Evolutionary conservation across 2,797 vertebrate species (phyloP).

Genomic region (Eleutherodactylus coqui): DNA sequence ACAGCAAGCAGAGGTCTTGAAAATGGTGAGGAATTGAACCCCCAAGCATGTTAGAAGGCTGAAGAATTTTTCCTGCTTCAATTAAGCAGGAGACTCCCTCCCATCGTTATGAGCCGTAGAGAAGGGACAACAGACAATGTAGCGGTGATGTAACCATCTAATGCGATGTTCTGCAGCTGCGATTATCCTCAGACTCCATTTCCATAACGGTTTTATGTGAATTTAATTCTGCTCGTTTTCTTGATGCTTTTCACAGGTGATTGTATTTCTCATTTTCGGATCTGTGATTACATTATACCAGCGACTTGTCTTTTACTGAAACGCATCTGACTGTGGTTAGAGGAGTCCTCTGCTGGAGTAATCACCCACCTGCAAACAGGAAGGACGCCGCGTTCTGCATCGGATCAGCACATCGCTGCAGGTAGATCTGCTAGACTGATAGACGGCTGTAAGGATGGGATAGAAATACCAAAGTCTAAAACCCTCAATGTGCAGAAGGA

Average conservation of each 20-base stretch:
- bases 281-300: neutral
- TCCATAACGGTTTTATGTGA: neutral
- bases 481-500: too few species aligned
- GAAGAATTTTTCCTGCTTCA: too few species aligned
- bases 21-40: too few species aligned
- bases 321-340: neutral
- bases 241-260: constrained; percentile 2
- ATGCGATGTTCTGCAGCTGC: neutral
- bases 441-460: neutral
- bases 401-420: neutral
- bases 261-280: neutral
- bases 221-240: neutral
- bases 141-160: neutral
- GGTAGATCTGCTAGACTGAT: too few species aligned
- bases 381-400: neutral
- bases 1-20: too few species aligned
- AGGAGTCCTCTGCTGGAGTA: neutral
- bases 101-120: too few species aligned
- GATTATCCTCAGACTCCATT: neutral
- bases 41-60: too few species aligned
- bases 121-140: too few species aligned
- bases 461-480: too few species aligned
- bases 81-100: too few species aligned
- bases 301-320: neutral
- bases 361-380: neutral